Conservation (phyloP, 2,113 vertebrate genomes). For the Apodemus sylvaticus region DNA sequence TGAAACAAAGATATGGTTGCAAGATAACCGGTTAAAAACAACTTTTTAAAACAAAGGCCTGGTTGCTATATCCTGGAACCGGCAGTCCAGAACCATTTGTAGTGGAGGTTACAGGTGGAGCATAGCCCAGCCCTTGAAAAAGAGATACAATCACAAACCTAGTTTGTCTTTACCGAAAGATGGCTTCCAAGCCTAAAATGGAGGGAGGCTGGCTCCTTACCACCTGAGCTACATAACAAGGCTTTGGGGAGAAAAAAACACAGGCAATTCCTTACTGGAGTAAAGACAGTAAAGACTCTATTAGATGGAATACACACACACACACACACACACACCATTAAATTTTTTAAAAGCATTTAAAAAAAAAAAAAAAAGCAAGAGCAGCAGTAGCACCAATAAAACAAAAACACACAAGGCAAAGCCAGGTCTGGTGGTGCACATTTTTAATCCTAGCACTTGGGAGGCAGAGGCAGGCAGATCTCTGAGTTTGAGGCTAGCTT, state of each 20-base stretch:
- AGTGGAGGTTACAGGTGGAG: neutral
- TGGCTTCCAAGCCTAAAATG: neutral
- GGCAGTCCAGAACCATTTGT: neutral
- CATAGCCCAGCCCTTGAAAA: neutral
- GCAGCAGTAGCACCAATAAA: neutral
- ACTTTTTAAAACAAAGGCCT: neutral
- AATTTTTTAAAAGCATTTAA: neutral
- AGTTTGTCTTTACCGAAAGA: neutral
- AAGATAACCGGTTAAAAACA: neutral
- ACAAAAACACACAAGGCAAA: neutral
- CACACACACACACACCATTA: neutral
- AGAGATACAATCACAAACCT: neutral
- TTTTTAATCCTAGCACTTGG: neutral
- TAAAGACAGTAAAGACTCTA: neutral
- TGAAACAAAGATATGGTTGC: neutral
- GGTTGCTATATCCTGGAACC: neutral
- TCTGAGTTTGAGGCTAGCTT: neutral
- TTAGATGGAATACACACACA: neutral
- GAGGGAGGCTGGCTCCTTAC: neutral
- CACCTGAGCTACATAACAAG: neutral
- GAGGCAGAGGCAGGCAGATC: neutral
- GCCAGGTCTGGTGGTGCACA: too few relatives aligned
- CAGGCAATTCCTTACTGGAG: neutral
- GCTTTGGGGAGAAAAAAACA: accelerated
- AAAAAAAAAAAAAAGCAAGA: neutral